Conservation (phyloP, 2,797 vertebrate species). For the Cynodonichthys magdalenae region DNA sequence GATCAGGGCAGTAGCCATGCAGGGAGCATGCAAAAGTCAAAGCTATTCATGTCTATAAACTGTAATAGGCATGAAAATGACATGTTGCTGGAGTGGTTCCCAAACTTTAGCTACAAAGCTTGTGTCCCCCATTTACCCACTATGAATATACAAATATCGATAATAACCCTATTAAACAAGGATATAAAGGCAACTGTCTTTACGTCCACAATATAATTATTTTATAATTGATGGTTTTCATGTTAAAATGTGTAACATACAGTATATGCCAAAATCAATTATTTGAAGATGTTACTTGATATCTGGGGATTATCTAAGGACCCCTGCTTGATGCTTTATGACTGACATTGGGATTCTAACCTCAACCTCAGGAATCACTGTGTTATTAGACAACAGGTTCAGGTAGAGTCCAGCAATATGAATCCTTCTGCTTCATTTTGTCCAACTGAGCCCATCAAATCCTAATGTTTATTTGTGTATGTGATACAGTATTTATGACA, state of each 20-base stretch:
- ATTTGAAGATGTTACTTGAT: no score
- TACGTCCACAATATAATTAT: no score
- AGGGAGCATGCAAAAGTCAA: constrained; percentile 35
- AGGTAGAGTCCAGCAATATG: constrained; percentile 34
- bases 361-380: neutral
- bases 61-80: neutral
- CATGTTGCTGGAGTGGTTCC: neutral
- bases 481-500: neutral
- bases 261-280: no score
- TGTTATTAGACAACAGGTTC: neutral
- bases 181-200: no score
- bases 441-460: neutral
- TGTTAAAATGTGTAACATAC: no score
- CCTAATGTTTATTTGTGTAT: neutral
- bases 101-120: neutral
- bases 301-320: no score
- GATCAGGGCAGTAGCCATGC: constrained; percentile 24
- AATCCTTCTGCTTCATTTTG: constrained; percentile 15
- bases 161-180: no score
- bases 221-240: no score
- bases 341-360: no score
- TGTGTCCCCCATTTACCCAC: no score
- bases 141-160: no score
- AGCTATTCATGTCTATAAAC: neutral
- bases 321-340: no score